A percentile compares a stretch with the other conserved stretches of the same genome.
These are phyloP conservation scores for Stenodema calcarata DNA, from an alignment of 2,888 invertebrate genomes.

Conservation along the genomic window DNA sequence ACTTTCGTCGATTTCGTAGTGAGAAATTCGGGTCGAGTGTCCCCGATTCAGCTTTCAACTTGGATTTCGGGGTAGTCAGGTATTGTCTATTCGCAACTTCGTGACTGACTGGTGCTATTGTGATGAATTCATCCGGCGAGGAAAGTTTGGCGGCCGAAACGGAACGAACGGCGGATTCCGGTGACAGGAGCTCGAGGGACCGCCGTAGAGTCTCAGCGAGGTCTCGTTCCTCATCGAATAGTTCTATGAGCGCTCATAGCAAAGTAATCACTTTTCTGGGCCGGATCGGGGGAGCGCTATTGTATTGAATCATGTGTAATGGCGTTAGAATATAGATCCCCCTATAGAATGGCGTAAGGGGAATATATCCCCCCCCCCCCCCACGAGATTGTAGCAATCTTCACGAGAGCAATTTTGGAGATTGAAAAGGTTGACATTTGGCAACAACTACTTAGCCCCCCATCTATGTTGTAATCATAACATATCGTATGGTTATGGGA, in stretches of 20 bases:
- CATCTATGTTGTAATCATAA: too few relatives aligned
- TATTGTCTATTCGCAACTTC: not conserved
- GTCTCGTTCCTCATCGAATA: not conserved
- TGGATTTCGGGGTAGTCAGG: not conserved
- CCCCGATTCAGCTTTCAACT: not conserved
- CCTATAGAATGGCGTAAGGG: too few relatives aligned
- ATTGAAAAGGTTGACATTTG: too few relatives aligned
- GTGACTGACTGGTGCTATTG: not conserved
- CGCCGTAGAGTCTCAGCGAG: not conserved
- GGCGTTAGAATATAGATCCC: too few relatives aligned
- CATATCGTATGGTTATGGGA: not conserved
- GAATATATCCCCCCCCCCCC: too few relatives aligned
- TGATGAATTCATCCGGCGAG: not conserved
- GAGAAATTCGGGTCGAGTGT: not conserved
- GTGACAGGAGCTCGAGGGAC: not conserved
- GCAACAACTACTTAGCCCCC: too few relatives aligned
- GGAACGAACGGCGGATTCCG: not conserved
- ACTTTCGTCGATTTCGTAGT: too few relatives aligned
- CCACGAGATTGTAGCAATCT: too few relatives aligned
- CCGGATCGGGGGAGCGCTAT: too few relatives aligned
- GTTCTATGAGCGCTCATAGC: not conserved
- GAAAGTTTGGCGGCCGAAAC: not conserved
- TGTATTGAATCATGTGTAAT: too few relatives aligned
- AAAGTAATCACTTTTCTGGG: not conserved
- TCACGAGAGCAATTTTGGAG: too few relatives aligned